phyloP scores from a whole-genome alignment of 1,140 invertebrate genomes.

The Lepidotrigona ventralis region DNA sequence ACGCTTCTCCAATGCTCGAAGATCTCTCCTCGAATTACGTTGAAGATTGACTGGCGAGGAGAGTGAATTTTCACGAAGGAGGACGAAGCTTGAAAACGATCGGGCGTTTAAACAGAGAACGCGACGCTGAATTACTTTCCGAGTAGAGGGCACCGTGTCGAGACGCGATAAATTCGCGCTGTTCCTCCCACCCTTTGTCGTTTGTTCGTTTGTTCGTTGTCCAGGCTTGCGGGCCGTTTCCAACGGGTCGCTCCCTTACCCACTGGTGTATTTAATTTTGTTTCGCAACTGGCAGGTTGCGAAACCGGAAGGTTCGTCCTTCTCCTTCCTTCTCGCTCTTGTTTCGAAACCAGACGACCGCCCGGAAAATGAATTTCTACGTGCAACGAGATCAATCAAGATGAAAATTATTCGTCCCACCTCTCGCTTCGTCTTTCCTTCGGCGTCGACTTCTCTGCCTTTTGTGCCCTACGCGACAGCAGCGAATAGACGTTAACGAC shows the following conservation, averaged over 20 bases:
- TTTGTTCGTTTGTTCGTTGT: conserved; percentile 15
- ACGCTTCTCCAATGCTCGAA: too few species aligned
- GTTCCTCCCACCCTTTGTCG: conserved; percentile 19
- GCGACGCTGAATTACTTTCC: conserved; percentile 8
- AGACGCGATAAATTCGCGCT: conserved; percentile 46
- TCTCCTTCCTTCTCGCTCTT: conserved; percentile 1
- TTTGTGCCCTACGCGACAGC: background rate
- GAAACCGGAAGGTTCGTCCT: conserved; percentile 42
- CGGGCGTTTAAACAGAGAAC: background rate
- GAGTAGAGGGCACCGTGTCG: conserved; percentile 12
- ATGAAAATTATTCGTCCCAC: conserved; percentile 14
- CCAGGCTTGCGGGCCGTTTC: background rate
- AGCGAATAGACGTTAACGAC: background rate
- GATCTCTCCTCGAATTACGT: background rate
- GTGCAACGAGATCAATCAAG: conserved; percentile 9
- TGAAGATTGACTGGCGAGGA: background rate
- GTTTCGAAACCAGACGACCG: background rate
- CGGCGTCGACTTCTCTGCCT: background rate
- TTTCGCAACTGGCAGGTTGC: conserved; percentile 29
- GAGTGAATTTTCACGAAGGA: background rate
- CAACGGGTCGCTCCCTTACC: background rate
- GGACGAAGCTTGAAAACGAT: background rate
- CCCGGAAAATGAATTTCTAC: background rate
- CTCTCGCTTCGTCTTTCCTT: background rate
- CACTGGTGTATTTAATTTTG: conserved; percentile 57